Conservation (phyloP, 2,113 vertebrate species). For the Coreoperca whiteheadi region DNA sequence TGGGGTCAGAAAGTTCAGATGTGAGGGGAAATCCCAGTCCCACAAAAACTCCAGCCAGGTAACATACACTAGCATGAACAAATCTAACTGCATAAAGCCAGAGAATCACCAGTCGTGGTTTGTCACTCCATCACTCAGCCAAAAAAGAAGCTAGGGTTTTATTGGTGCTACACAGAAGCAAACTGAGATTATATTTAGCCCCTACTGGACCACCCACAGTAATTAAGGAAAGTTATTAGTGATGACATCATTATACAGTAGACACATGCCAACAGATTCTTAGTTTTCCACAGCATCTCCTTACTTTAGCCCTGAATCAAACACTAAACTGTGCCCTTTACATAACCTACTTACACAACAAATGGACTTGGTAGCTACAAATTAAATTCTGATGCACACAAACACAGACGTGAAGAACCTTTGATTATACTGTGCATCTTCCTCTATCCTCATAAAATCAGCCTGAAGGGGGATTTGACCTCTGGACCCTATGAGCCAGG, state of each 20-base stretch:
- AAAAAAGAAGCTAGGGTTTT: constrained; percentile 25
- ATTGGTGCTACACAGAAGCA: constrained; percentile 21
- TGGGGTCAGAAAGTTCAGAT: not conserved
- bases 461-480: constrained; percentile 37
- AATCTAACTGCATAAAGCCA: not conserved
- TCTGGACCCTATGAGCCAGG: constrained; percentile 17
- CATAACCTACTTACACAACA: constrained; percentile 50
- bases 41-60: not conserved
- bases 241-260: constrained; percentile 31
- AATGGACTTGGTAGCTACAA: constrained; percentile 14
- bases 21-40: not conserved
- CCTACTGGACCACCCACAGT: constrained; percentile 35
- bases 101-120: constrained; percentile 9
- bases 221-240: constrained; percentile 66
- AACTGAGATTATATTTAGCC: constrained; percentile 52
- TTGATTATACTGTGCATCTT: not conserved
- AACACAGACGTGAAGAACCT: constrained; percentile 1
- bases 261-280: constrained; percentile 34
- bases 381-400: constrained; percentile 20
- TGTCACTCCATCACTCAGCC: constrained; percentile 3
- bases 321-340: constrained; percentile 40
- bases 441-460: constrained; percentile 24
- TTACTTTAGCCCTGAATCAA: constrained; percentile 40
- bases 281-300: constrained; percentile 13
- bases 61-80: not conserved